Evolutionary conservation across 2,888 invertebrate species (phyloP).

Genomic region (Meiosimyza platycephala): DNA sequence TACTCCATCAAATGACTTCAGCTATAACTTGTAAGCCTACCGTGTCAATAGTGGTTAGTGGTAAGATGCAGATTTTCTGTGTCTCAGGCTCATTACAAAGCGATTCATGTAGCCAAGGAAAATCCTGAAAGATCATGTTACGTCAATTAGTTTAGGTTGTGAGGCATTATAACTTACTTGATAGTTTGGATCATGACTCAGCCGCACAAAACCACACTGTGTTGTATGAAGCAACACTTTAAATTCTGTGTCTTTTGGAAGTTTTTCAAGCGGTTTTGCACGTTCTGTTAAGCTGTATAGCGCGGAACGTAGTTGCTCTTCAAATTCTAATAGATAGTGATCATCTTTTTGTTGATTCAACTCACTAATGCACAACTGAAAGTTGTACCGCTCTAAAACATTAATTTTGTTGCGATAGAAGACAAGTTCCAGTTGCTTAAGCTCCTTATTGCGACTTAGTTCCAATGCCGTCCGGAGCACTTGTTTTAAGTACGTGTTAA

Average conservation of each 20-base stretch:
- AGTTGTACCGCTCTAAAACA: conserved; percentile 47
- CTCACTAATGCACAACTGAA: conserved; percentile 38
- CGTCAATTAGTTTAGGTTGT: background rate
- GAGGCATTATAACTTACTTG: conserved; percentile 47
- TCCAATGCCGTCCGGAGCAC: conserved; percentile 54
- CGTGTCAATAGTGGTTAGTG: conserved; percentile 52
- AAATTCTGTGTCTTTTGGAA: conserved; percentile 55
- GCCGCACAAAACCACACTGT: conserved; percentile 55
- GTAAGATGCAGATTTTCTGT: conserved; percentile 52
- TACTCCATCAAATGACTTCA: conserved; percentile 47
- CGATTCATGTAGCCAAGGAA: conserved; percentile 60
- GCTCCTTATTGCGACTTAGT: conserved; percentile 47
- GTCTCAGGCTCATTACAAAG: conserved; percentile 27
- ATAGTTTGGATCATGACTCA: conserved; percentile 55
- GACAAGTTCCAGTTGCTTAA: conserved; percentile 56
- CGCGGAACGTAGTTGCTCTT: conserved; percentile 58
- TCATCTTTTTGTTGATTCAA: conserved; percentile 45
- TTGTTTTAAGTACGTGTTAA: conserved; percentile 59
- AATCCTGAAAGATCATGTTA: conserved; percentile 50
- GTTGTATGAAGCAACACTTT: conserved; percentile 61
- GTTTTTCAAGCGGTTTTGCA: conserved; percentile 54
- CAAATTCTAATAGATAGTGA: conserved; percentile 59
- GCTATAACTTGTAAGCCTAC: conserved; percentile 57
- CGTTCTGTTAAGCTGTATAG: conserved; percentile 58
- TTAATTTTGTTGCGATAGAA: conserved; percentile 54